Percentiles rank a stretch among this genome's conserved stretches.
phyloP scores from a whole-genome alignment of 2,888 invertebrate genomes.

The Lasioglossum marginatum region DNA sequence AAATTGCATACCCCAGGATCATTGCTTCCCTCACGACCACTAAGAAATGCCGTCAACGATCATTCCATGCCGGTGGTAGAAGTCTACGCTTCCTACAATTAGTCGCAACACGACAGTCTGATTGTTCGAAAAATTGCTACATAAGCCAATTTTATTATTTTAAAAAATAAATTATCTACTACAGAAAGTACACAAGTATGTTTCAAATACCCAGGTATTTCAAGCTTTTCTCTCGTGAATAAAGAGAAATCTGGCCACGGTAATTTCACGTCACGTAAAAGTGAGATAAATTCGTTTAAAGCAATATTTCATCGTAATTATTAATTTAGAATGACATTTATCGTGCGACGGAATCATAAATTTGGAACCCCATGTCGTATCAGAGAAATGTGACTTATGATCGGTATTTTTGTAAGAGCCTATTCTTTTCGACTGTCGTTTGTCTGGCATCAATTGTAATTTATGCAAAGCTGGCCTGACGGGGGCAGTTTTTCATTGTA shows the following conservation, averaged over 20 bases:
- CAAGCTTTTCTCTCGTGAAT: neutral
- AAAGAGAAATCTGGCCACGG: neutral
- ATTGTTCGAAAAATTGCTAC: neutral
- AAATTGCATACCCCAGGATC: neutral
- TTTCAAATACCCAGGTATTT: neutral
- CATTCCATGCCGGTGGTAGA: neutral
- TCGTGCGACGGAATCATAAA: neutral
- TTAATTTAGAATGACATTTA: neutral
- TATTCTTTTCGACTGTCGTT: neutral
- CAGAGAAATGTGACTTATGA: neutral
- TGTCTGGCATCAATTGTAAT: neutral
- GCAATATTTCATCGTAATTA: neutral
- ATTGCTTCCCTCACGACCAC: neutral
- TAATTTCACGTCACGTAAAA: neutral
- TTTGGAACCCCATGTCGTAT: neutral
- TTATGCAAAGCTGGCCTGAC: neutral
- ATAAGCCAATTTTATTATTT: neutral
- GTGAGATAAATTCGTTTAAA: neutral
- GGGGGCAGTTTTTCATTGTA: neutral
- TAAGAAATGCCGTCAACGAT: neutral
- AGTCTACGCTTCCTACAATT: neutral
- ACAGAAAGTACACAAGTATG: neutral
- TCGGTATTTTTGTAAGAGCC: neutral
- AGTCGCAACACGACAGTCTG: neutral
- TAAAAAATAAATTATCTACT: neutral